Conservation (phyloP, 1,140 invertebrate genomes). For the Drosophila sechellia region DNA sequence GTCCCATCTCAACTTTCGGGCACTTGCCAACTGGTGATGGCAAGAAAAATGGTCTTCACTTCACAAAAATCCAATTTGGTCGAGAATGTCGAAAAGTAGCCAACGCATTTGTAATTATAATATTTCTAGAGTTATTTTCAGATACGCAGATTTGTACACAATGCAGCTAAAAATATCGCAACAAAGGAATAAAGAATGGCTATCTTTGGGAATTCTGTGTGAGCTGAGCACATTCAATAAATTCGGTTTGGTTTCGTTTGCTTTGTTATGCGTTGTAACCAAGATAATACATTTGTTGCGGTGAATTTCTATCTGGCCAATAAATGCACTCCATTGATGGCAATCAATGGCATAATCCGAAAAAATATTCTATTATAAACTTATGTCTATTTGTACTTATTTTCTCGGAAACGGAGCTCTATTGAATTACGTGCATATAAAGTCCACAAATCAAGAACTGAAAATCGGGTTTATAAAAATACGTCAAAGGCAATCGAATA, state of each 20-base stretch:
- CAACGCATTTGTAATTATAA: neutral
- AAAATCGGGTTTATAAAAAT: neutral
- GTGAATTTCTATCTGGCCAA: neutral
- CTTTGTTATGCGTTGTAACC: neutral
- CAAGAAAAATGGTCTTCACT: slow-evolving; percentile 20
- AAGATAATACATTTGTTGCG: neutral
- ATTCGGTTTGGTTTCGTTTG: neutral
- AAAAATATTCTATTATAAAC: neutral
- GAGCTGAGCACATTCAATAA: neutral
- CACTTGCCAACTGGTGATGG: neutral
- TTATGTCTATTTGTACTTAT: neutral
- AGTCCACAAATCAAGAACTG: neutral
- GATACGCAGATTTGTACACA: neutral
- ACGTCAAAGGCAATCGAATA: neutral
- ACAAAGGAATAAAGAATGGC: neutral
- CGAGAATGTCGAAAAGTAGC: neutral
- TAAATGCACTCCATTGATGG: neutral
- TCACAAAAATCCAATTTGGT: neutral
- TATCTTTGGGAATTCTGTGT: neutral
- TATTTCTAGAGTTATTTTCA: neutral
- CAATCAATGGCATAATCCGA: neutral
- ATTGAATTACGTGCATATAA: slow-evolving; percentile 1
- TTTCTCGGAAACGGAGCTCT: neutral
- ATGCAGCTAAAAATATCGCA: neutral
- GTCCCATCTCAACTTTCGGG: slow-evolving; percentile 12